Evolutionary conservation across 2,113 vertebrate genomes (phyloP), one percentile per base, ranked within the genome.

Genomic region (Aegotheles bennettii): DNA sequence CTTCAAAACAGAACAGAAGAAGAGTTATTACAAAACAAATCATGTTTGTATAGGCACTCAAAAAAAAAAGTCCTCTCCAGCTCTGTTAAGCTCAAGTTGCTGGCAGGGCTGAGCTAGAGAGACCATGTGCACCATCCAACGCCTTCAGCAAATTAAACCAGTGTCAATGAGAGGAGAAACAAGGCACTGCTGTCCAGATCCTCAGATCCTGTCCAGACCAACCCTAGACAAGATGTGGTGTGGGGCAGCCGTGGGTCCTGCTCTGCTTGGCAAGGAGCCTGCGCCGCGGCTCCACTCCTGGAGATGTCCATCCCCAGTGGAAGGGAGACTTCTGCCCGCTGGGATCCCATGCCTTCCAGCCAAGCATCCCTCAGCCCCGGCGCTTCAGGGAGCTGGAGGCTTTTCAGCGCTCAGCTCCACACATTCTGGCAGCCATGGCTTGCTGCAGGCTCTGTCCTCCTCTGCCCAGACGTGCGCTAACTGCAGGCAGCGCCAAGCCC

Each of bases 11-110:
- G 84, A 96, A 85, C 65, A 95, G 81, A 95, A 91, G 89, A 94
- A 94, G 92, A 94, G 89, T 96, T 93, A 95, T 97, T 95, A 97
- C 94, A 92, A 94, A 97, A 97, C 93, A 96, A 96, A 97, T 84
- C 87, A 67, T 92, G 94, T 97, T 97, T 96, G 93, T 91, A 95
- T 90, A 92, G 94, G 70, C 79, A 2, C 92, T 97, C 84, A 24
- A 29, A 51, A 60, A 71, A 82, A 95, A 75, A 70, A 64, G 83
- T 69, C 76, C 73, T 96, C 90, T 95, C 63, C 75, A 85, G 73
- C 95, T 93, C 91, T 56, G 45, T 82, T 73, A 63, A 76, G 84
- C 77, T 95, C 81, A 23, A 80, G 25, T 74, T 95, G 23, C 82
- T 89, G 87, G 64, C 87, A 83, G 31, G 50, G 69, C 24, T 80